These are phyloP conservation scores for Fulmarus glacialis DNA, from an alignment of 2,113 vertebrate genomes.

Conservation along the genomic window DNA sequence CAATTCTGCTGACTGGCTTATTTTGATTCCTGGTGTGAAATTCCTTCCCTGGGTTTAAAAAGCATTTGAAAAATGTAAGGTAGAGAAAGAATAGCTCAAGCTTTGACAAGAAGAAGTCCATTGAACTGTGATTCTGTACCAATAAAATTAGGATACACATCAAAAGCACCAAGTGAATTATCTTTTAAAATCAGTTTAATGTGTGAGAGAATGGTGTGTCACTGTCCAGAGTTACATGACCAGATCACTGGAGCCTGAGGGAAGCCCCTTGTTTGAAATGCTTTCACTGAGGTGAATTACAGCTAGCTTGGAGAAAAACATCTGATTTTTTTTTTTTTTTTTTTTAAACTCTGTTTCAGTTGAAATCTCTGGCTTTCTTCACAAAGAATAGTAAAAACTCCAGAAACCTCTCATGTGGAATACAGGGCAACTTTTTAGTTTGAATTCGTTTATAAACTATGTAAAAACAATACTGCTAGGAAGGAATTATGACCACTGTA, in stretches of 20 bases:
- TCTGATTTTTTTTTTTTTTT: background rate
- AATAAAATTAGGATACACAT: background rate
- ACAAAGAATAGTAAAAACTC: background rate
- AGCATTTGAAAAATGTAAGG: slow-evolving; percentile 11
- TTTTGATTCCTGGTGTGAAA: slow-evolving; percentile 20
- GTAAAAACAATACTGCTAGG: background rate
- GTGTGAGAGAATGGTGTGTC: background rate
- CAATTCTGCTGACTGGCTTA: slow-evolving; percentile 29
- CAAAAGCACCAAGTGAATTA: background rate
- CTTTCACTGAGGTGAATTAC: background rate
- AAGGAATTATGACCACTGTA: background rate
- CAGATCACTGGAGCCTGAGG: background rate
- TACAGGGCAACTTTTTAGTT: background rate
- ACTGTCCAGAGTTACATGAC: background rate
- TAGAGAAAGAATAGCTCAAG: background rate
- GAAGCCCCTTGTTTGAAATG: background rate
- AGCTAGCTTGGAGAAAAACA: background rate
- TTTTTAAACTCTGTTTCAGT: background rate
- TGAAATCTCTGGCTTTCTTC: background rate
- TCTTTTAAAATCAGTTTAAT: background rate
- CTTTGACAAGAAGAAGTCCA: background rate
- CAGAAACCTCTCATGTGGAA: background rate
- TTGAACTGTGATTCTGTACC: background rate
- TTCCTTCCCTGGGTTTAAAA: slow-evolving; percentile 5
- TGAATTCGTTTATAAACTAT: background rate